A percentile compares a stretch with the other conserved stretches of the same genome.
Conservation (phyloP, 2,888 invertebrate species). For the Hesperia comma region DNA sequence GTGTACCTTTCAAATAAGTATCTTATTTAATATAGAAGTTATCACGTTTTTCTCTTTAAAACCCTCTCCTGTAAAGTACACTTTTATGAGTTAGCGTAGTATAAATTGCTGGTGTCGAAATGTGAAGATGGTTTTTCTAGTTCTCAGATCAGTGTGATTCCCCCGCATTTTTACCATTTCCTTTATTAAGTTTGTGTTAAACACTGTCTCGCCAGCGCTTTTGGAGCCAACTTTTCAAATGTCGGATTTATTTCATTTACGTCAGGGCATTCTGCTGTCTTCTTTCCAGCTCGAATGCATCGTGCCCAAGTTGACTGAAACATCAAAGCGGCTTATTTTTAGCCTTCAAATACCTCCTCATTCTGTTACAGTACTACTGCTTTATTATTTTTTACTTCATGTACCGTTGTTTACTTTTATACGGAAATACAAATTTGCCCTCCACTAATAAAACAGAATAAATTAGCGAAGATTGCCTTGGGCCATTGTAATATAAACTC, state of each 20-base stretch:
- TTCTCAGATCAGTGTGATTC: background rate
- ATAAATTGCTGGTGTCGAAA: no score
- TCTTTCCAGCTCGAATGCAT: slow-evolving; percentile 9
- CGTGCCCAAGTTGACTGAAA: slow-evolving; percentile 7
- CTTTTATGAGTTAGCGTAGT: no score
- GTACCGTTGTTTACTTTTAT: no score
- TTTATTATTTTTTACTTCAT: background rate
- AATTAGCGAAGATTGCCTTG: no score
- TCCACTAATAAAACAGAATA: no score
- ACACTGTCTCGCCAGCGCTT: background rate
- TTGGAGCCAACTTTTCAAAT: slow-evolving; percentile 11
- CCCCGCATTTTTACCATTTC: background rate
- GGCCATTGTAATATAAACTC: no score
- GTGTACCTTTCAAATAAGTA: no score
- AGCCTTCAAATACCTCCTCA: background rate
- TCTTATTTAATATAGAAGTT: no score
- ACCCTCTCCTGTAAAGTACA: no score
- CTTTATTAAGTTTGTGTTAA: slow-evolving; percentile 10
- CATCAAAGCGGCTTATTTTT: slow-evolving; percentile 1
- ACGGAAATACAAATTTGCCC: no score
- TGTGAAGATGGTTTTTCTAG: background rate
- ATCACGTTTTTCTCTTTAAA: no score
- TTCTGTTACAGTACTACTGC: background rate
- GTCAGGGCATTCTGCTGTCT: slow-evolving; percentile 13
- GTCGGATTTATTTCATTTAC: slow-evolving; percentile 28